These are phyloP conservation scores for Oryctes rhinoceros DNA, from an alignment of 1,140 invertebrate genomes.

Conservation along the genomic window DNA sequence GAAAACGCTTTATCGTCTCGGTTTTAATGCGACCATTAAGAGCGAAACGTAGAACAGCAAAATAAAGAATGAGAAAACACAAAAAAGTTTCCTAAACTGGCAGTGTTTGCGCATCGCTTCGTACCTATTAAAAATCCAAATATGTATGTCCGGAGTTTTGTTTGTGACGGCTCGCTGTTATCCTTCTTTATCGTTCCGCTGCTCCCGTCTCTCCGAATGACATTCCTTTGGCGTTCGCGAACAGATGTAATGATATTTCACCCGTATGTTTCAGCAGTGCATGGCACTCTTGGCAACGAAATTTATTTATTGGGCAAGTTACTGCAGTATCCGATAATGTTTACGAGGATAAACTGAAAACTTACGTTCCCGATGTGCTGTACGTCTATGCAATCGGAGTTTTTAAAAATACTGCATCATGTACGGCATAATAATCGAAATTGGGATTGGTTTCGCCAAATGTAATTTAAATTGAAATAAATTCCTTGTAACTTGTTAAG, in stretches of 20 bases:
- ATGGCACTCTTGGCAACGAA: not conserved
- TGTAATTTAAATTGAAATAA: no score
- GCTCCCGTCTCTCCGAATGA: not conserved
- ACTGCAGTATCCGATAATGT: not conserved
- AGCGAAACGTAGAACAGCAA: not conserved
- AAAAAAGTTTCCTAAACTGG: not conserved
- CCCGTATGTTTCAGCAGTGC: not conserved
- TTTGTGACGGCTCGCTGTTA: not conserved
- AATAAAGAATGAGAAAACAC: not conserved
- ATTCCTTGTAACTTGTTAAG: no score
- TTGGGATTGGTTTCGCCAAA: no score
- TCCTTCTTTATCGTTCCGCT: not conserved
- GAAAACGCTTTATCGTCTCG: conserved; percentile 8
- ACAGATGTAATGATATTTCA: conserved; percentile 5
- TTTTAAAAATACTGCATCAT: no score
- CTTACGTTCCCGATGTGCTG: not conserved
- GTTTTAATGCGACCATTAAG: conserved; percentile 19
- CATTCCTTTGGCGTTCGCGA: not conserved
- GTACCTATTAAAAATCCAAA: conserved; percentile 3
- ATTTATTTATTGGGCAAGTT: conserved; percentile 3
- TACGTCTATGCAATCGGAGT: no score
- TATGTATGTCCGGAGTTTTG: conserved; percentile 1
- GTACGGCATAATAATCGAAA: no score
- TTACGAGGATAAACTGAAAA: not conserved
- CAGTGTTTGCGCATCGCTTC: not conserved